These are phyloP conservation scores for Zootoca vivipara DNA, from an alignment of 2,113 vertebrate species.

Conservation along the genomic window DNA sequence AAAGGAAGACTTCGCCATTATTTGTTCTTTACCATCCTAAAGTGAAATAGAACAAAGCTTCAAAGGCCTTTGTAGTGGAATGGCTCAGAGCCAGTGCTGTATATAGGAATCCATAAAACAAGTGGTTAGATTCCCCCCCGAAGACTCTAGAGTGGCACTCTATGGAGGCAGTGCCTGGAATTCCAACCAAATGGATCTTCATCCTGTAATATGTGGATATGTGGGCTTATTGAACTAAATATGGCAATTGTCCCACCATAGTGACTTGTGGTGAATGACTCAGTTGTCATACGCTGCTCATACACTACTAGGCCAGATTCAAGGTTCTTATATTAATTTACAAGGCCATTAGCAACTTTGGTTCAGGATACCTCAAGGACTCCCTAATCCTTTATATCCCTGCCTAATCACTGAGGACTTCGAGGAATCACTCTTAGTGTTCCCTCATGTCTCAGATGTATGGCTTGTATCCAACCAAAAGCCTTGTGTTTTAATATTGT, in stretches of 20 bases:
- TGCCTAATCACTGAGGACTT: too few species aligned
- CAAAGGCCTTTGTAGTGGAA: constrained; percentile 47
- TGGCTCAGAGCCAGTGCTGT: constrained; percentile 44
- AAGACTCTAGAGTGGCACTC: constrained; percentile 48
- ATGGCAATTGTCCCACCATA: too few species aligned
- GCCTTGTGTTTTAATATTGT: too few species aligned
- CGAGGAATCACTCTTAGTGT: too few species aligned
- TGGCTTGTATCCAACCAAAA: too few species aligned
- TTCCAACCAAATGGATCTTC: constrained; percentile 39
- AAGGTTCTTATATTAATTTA: too few species aligned
- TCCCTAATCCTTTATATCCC: too few species aligned
- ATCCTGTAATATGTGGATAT: background rate
- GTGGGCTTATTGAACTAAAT: background rate
- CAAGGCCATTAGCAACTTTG: too few species aligned
- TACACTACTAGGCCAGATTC: too few species aligned
- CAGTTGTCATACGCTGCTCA: too few species aligned
- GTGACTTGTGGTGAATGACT: background rate
- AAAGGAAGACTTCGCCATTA: constrained; percentile 48
- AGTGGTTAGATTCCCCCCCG: constrained; percentile 4
- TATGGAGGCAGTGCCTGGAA: constrained; percentile 44
- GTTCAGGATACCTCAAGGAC: too few species aligned
- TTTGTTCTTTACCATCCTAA: constrained; percentile 59
- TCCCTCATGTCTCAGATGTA: too few species aligned
- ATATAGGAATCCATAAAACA: constrained; percentile 46
- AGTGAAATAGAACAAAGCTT: constrained; percentile 57